Evolutionary conservation across 2,888 invertebrate genomes (phyloP).

Genomic region (Schizotus pectinicornis): DNA sequence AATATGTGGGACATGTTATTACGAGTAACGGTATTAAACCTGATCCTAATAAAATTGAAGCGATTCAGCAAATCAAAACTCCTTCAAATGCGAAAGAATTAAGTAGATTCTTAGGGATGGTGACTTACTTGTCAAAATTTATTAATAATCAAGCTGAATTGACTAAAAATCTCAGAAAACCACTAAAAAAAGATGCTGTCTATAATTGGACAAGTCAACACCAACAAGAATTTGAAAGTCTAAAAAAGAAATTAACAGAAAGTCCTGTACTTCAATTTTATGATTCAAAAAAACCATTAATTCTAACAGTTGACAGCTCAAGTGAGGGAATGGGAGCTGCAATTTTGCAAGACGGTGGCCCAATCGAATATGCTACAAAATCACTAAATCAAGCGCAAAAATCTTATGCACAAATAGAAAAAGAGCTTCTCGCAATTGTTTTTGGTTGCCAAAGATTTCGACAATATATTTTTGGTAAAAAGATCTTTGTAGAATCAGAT

Average conservation of each 20-base stretch:
- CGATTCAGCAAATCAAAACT: too few relatives aligned
- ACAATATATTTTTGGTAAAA: constrained; percentile 36
- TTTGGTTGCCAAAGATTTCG: constrained; percentile 35
- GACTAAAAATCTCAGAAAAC: constrained; percentile 7
- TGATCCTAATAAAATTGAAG: constrained; percentile 1
- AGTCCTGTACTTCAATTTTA: constrained; percentile 13
- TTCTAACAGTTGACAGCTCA: constrained; percentile 33
- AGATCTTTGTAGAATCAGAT: constrained; percentile 36
- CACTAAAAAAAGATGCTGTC: constrained; percentile 10
- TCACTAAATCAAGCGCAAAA: constrained; percentile 33
- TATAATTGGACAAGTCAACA: constrained; percentile 9
- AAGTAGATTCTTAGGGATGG: constrained; percentile 16
- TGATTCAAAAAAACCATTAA: constrained; percentile 7
- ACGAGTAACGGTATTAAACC: constrained; percentile 8
- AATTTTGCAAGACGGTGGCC: constrained; percentile 38
- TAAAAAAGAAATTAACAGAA: constrained; percentile 6
- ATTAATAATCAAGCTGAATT: constrained; percentile 16
- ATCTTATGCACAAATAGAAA: constrained; percentile 41
- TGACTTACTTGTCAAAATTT: constrained; percentile 20
- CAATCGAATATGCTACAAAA: constrained; percentile 40
- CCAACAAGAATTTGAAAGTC: constrained; percentile 4
- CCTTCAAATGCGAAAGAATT: constrained; percentile 19
- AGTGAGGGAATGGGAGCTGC: constrained; percentile 32
- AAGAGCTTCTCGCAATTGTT: constrained; percentile 37
- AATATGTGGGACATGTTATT: constrained; percentile 39